Base-by-base conservation (phyloP, 2,888 invertebrate species). In the Troides oblongomaculatus region DNA sequence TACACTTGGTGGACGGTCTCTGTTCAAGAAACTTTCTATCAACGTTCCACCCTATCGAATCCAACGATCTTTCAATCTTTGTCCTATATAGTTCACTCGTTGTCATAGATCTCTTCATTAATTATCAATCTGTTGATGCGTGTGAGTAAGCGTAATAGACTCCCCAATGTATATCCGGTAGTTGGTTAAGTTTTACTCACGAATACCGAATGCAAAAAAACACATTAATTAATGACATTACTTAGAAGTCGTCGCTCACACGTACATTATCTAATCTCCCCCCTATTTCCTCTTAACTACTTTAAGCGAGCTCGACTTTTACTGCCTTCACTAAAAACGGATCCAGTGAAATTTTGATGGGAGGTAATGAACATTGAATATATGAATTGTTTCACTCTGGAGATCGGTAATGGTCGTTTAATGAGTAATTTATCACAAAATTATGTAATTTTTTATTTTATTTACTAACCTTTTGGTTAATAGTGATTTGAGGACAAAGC, bases 221-320 rank as follows among this genome's bases (percentile, higher is more conserved):
- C 62, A 66, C 73, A 70, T 72, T 75, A 77, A 76, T 81, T 84
- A 86, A 84, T 79, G 77, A 79, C 83, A 84, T 84, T 80, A 82
- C 74, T 74, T 72, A 72, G 74, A 79, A 74, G 76, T 78, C 77
- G 73, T 72, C 75, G 74, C 73, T 73, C 75, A 72, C 75, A 70
- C 70, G 71, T 61, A 75, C 75, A 61, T 78, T 82, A 85, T 84
- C 87, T 88, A 79, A 88, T 87, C 88, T 87, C 80, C 83, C 39
- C 84, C 84, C 78, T 80, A 78, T 76, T 84, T 85, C 85, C 85
- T 85, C 74, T 72, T 77, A 81, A 79, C 81, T 79, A 80, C 82
- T 84, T 78, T 77, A 78, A 79, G 76, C 75, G 82, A 66, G 66
- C 66, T 36, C 39, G 43, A 79, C 72, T 53, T 69, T 73, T 73